These are phyloP conservation scores for Ostrea edulis DNA, from an alignment of 1,140 invertebrate genomes.

Conservation along the genomic window DNA sequence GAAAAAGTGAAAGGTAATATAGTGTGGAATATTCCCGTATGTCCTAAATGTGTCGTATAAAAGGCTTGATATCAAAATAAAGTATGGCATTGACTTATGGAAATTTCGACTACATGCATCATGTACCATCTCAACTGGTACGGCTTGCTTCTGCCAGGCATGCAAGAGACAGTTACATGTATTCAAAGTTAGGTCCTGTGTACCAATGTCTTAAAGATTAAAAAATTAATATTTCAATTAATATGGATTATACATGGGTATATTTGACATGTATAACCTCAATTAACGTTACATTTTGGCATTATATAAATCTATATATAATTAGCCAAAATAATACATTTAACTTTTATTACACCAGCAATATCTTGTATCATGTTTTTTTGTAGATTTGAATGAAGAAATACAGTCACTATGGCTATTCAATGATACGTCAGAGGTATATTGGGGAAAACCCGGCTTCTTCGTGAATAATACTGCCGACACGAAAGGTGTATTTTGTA, in stretches of 20 bases:
- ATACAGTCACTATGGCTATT: background rate
- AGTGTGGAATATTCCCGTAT: too few relatives aligned
- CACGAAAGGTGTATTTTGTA: background rate
- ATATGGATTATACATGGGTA: background rate
- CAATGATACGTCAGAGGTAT: background rate
- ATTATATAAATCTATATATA: background rate
- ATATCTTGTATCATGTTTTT: background rate
- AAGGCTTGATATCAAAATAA: too few relatives aligned
- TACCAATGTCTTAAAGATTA: too few relatives aligned
- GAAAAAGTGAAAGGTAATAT: background rate
- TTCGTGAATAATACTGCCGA: background rate
- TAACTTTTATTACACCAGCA: background rate
- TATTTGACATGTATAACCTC: background rate
- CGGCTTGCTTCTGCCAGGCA: too few relatives aligned
- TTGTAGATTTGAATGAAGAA: background rate
- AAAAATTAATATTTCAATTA: too few relatives aligned
- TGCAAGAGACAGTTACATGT: too few relatives aligned
- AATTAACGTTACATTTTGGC: background rate
- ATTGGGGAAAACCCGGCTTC: conserved; percentile 2
- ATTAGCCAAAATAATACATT: background rate
- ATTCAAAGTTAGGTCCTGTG: too few relatives aligned
- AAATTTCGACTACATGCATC: too few relatives aligned
- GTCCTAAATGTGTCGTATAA: too few relatives aligned
- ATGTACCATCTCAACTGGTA: too few relatives aligned
- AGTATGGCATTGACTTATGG: too few relatives aligned